Conservation (phyloP, 2,888 invertebrate species). For the Acronicta aceris region DNA sequence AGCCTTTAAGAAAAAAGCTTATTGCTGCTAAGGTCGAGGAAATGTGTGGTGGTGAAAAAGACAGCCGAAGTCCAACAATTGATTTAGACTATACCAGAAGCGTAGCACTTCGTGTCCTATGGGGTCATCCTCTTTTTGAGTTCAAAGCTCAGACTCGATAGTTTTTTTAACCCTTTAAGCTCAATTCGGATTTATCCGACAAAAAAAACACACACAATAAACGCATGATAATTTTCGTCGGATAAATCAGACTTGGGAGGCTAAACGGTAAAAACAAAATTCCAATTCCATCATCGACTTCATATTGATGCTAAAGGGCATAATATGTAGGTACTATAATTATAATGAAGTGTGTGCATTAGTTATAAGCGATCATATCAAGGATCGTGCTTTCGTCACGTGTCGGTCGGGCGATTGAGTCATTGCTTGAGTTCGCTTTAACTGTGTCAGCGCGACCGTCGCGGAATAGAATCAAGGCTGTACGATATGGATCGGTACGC, state of each 20-base stretch:
- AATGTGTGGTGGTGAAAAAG: too few species aligned
- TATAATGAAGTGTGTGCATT: conserved; percentile 36
- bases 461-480: conserved; percentile 87
- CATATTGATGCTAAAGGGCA: neutral
- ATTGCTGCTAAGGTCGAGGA: neutral
- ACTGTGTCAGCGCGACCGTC: conserved; percentile 83
- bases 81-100: too few species aligned
- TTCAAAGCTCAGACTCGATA: neutral
- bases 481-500: conserved; percentile 72
- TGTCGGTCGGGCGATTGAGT: conserved; percentile 73
- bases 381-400: conserved; percentile 80
- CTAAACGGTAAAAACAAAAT: too few species aligned
- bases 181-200: too few species aligned
- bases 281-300: too few species aligned
- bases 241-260: too few species aligned
- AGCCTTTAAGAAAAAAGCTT: neutral
- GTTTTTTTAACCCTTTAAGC: too few species aligned
- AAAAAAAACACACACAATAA: too few species aligned
- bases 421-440: conserved; percentile 74
- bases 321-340: neutral
- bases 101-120: too few species aligned
- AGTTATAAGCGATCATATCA: conserved; percentile 70
- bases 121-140: neutral
- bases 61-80: too few species aligned
- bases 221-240: too few species aligned